These are phyloP conservation scores for Cherax quadricarinatus DNA, from an alignment of 1,140 invertebrate genomes.

Conservation along the genomic window DNA sequence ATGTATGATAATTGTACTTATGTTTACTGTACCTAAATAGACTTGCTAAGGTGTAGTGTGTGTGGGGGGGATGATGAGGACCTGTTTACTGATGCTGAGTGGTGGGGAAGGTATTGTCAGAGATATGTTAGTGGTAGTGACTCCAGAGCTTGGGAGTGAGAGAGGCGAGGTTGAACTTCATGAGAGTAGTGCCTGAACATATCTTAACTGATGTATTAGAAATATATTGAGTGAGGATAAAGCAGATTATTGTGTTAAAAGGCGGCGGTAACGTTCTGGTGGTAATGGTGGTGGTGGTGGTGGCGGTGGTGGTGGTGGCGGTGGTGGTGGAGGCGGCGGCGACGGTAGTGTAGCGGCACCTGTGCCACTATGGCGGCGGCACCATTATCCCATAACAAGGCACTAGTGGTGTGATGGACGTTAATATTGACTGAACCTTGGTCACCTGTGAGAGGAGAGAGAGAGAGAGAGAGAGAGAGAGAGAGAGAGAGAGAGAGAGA, in stretches of 20 bases:
- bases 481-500: background rate
- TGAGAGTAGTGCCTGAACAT: no score
- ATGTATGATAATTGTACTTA: no score
- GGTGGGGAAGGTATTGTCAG: background rate
- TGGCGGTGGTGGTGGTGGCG: constrained; percentile 2
- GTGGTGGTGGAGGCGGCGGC: constrained; percentile 11
- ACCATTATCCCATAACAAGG: background rate
- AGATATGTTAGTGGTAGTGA: background rate
- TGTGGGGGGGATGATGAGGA: background rate
- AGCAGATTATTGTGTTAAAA: no score
- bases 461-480: background rate
- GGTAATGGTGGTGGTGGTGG: constrained; percentile 16
- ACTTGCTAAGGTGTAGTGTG: background rate
- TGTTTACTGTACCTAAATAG: no score
- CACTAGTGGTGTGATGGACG: constrained; percentile 7
- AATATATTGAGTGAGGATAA: no score
- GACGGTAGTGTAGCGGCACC: background rate
- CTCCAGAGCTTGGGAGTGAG: no score
- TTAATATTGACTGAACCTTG: background rate
- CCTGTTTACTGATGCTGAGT: background rate
- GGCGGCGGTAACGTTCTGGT: background rate
- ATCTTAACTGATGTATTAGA: no score
- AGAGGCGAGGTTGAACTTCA: no score
- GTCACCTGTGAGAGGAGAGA: background rate
- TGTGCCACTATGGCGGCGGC: no score